Evolutionary conservation across 1,140 invertebrate species (phyloP).

Genomic region (Melitaea cinxia): DNA sequence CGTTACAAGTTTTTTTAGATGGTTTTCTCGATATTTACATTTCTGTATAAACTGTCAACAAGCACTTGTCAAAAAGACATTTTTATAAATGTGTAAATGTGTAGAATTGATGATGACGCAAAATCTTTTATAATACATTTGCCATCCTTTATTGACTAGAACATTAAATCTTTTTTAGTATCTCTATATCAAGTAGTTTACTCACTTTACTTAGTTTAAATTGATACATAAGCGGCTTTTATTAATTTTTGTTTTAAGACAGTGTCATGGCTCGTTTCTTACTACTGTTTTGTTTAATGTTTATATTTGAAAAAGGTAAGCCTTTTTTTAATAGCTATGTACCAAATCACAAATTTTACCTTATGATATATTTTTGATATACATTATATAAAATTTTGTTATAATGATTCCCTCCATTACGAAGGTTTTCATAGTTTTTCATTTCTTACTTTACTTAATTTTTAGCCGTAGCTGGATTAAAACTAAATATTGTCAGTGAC

Average conservation of each 20-base stretch:
- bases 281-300: conserved; percentile 34
- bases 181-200: not conserved
- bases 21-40: conserved; percentile 1
- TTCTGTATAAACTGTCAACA: not conserved
- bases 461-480: conserved; percentile 52
- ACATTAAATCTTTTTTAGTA: not conserved
- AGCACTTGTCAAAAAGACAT: conserved; percentile 8
- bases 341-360: no score
- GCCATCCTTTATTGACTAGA: not conserved
- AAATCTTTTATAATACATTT: conserved; percentile 34
- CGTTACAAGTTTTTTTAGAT: no score
- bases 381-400: no score
- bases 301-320: conserved; percentile 38
- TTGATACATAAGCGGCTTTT: not conserved
- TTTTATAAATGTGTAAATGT: conserved; percentile 1
- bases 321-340: not conserved
- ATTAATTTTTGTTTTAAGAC: not conserved
- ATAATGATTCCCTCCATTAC: no score
- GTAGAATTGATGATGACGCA: conserved; percentile 38
- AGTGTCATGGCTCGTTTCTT: conserved; percentile 37
- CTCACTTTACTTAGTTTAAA: not conserved
- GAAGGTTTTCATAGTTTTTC: not conserved
- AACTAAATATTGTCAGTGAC: conserved; percentile 79
- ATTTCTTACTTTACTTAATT: not conserved
- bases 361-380: not conserved